Percentiles rank a stretch among this genome's conserved stretches.
Evolutionary conservation across 2,797 vertebrate genomes (phyloP).

Genomic region (Oreochromis grahami): DNA sequence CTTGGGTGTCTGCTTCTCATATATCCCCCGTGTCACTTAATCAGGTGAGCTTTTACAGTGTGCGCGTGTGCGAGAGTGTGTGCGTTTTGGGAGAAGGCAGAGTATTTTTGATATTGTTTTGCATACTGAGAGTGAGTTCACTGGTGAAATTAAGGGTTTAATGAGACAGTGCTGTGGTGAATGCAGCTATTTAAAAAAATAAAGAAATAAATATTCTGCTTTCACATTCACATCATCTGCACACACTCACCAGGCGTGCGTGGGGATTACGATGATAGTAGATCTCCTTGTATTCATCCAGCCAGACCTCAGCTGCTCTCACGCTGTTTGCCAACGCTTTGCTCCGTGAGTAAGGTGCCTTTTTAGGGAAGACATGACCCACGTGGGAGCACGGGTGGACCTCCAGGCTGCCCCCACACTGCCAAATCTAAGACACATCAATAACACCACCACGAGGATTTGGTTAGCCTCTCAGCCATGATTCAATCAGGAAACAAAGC

Average conservation of each 20-base stretch:
- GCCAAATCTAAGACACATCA: constrained; percentile 85
- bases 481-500: constrained; percentile 35
- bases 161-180: background rate
- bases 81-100: background rate
- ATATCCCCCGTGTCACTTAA: constrained; percentile 67
- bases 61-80: background rate
- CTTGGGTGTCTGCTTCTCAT: constrained; percentile 56
- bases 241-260: constrained; percentile 84
- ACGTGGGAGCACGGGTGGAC: constrained; percentile 96
- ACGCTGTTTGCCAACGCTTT: constrained; percentile 96
- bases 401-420: constrained; percentile 93
- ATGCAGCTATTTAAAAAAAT: background rate
- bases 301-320: constrained; percentile 95
- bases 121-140: background rate
- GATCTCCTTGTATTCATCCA: constrained; percentile 91
- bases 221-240: background rate
- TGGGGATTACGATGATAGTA: constrained; percentile 96
- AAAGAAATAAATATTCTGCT: background rate
- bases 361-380: constrained; percentile 97
- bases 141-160: background rate
- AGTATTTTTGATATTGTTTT: background rate
- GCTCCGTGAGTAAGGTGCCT: constrained; percentile 89
- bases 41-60: constrained; percentile 42
- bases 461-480: constrained; percentile 14
- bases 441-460: constrained; percentile 22